Evolutionary conservation across 2,113 vertebrate genomes (phyloP), one percentile per base, ranked within the genome.

Genomic region (Catharus fuscescens): DNA sequence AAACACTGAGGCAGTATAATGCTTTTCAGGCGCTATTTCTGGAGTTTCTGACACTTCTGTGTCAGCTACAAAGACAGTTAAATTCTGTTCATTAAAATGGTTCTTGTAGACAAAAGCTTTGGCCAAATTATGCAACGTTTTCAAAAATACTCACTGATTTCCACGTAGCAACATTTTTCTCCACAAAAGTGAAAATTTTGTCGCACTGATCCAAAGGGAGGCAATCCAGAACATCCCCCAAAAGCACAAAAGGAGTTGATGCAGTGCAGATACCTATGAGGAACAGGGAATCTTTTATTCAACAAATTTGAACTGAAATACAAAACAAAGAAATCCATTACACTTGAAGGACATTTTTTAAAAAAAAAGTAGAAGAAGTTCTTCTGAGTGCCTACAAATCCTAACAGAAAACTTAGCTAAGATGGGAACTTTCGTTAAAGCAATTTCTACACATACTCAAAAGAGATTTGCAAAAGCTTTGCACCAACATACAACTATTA

Each of bases 121-220:
- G 47, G 10, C 18, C 47, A 31, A 77, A 50, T 17, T 1, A 3
- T 1, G 10, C 1, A 10, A 17, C 21, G 8, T 24, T 80, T 32
- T 50, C 42, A 94, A 54, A 92, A 73, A 72, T 15, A 98, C 98
- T 97, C 97, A 99, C 99, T 4, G 99, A 99, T 97, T 99, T 99
- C 99, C 99, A 99, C 0, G 99, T 99, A 90, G 99, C 98, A 82
- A 99, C 99, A 88, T 99, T 99, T 93, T 99, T 99, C 97, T 99
- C 99, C 13, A 99, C 99, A 94, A 99, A 99, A 59, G 98, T 99
- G 97, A 99, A 99, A 88, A 99, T 99, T 95, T 97, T 99, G 95
- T 99, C 99, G 95, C 99, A 99, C 16, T 99, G 98, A 95, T 99
- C 99, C 85, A 99, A 98, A 73, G 99, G 99, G 79, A 99, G 98